Conservation (phyloP, 2,797 vertebrate genomes). For the Neoniphon sammara region DNA sequence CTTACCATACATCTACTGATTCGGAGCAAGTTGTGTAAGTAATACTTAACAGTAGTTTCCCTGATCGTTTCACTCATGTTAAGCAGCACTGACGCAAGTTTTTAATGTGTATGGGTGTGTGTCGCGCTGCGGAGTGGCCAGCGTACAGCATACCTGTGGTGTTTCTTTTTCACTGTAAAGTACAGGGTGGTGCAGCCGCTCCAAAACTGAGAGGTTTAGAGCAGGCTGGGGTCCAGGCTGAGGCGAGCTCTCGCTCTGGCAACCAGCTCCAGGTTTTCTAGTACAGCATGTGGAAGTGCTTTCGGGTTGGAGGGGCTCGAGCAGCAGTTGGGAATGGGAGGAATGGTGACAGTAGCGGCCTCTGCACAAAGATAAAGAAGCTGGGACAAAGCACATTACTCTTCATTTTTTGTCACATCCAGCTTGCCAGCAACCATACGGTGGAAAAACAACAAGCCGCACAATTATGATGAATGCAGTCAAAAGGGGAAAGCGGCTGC, state of each 20-base stretch:
- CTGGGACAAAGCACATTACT: conserved; percentile 79
- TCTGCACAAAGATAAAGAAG: conserved; percentile 57
- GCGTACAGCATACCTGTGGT: conserved; percentile 78
- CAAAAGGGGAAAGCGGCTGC: conserved; percentile 48
- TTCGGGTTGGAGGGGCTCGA: conserved; percentile 67
- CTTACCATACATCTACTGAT: conserved; percentile 18
- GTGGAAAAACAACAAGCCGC: conserved; percentile 71
- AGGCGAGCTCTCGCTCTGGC: conserved; percentile 73
- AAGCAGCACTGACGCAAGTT: conserved; percentile 46
- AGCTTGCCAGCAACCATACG: conserved; percentile 64
- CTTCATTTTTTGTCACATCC: conserved; percentile 77
- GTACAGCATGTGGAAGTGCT: conserved; percentile 83
- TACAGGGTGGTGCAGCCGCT: conserved; percentile 74
- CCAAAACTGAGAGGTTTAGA: conserved; percentile 71
- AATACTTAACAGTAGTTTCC: neutral
- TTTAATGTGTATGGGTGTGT: conserved; percentile 43
- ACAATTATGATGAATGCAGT: conserved; percentile 79
- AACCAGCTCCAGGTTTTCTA: conserved; percentile 56
- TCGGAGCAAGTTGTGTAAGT: conserved; percentile 28
- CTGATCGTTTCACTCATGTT: conserved; percentile 33
- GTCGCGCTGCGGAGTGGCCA: conserved; percentile 46
- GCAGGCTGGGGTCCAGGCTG: conserved; percentile 65
- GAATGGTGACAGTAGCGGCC: conserved; percentile 54
- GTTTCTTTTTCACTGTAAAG: conserved; percentile 68
- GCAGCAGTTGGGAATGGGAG: conserved; percentile 21